Percentiles rank a stretch among this genome's conserved stretches.
Conservation (phyloP, 2,113 vertebrate species). For the Australoheros scitulus region DNA sequence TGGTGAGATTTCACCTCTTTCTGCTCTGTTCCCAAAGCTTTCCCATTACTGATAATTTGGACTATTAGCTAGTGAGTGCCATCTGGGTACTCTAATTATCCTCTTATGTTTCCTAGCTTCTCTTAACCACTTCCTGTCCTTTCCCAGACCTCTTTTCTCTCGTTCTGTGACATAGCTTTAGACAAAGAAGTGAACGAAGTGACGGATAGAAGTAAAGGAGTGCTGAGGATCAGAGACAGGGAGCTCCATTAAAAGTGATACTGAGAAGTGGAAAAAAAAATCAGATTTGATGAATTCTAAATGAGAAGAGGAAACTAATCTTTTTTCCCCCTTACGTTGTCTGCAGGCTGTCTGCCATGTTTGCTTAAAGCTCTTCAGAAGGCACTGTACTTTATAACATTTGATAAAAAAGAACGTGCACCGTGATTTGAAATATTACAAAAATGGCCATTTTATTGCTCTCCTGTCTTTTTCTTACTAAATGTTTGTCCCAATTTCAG, state of each 20-base stretch:
- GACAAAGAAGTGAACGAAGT: slow-evolving; percentile 7
- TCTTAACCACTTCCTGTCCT: not conserved
- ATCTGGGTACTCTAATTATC: slow-evolving; percentile 71
- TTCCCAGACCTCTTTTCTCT: slow-evolving; percentile 13
- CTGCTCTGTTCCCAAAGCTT: slow-evolving; percentile 56
- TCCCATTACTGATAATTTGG: slow-evolving; percentile 71
- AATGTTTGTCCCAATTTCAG: slow-evolving; percentile 6
- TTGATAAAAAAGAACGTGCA: not conserved
- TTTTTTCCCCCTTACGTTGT: slow-evolving; percentile 18
- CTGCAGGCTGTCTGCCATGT: slow-evolving; percentile 20
- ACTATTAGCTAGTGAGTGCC: slow-evolving; percentile 66
- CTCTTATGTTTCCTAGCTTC: slow-evolving; percentile 57
- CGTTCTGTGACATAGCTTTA: slow-evolving; percentile 2
- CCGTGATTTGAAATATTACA: not conserved
- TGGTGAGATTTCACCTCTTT: slow-evolving; percentile 39
- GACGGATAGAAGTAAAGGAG: slow-evolving; percentile 11
- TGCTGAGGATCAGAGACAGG: slow-evolving; percentile 17
- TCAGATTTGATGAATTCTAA: slow-evolving; percentile 40
- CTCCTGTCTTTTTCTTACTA: not conserved
- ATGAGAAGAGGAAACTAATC: slow-evolving; percentile 33
- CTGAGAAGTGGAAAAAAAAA: not conserved
- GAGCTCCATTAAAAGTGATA: slow-evolving; percentile 7
- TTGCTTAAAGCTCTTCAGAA: slow-evolving; percentile 36
- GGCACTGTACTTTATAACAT: slow-evolving; percentile 6
- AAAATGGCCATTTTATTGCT: not conserved